These are phyloP conservation scores for Plotosus lineatus DNA, from an alignment of 2,113 vertebrate genomes.

Conservation along the genomic window DNA sequence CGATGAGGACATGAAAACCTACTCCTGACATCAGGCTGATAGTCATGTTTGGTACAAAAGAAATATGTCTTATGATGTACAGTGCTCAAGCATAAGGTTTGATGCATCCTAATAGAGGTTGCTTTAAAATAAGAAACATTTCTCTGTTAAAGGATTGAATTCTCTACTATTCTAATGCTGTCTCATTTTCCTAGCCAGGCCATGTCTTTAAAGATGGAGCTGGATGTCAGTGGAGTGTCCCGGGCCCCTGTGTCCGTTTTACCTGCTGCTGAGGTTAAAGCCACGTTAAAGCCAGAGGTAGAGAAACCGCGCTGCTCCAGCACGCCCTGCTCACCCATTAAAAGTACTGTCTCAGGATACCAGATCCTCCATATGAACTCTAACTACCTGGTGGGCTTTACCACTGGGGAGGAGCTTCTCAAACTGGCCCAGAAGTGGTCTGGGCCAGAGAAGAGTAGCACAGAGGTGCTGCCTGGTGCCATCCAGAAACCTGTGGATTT, in stretches of 20 bases:
- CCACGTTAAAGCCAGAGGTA: slow-evolving; percentile 73
- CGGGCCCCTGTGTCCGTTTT: slow-evolving; percentile 77
- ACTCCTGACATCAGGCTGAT: too few relatives aligned
- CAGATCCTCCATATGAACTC: slow-evolving; percentile 98
- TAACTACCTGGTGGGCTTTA: slow-evolving; percentile 93
- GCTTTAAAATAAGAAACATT: neutral
- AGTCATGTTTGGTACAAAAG: too few relatives aligned
- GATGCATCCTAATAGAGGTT: neutral
- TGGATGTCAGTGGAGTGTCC: slow-evolving; percentile 84
- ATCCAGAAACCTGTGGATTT: slow-evolving; percentile 79
- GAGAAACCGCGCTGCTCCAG: slow-evolving; percentile 93
- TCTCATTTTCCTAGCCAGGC: slow-evolving; percentile 54
- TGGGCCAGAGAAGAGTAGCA: slow-evolving; percentile 70
- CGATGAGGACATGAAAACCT: too few relatives aligned
- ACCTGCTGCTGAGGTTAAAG: slow-evolving; percentile 80
- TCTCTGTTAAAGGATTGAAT: neutral
- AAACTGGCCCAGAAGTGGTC: slow-evolving; percentile 87
- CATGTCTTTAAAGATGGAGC: slow-evolving; percentile 84
- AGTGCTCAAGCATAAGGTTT: neutral
- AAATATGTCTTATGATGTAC: neutral
- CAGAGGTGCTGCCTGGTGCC: slow-evolving; percentile 70
- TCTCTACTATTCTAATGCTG: neutral
- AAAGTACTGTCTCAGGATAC: slow-evolving; percentile 85
- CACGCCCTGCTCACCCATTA: slow-evolving; percentile 90
- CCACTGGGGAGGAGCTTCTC: slow-evolving; percentile 91